Conservation (phyloP, 2,888 invertebrate species). For the Drosophila mimica region DNA sequence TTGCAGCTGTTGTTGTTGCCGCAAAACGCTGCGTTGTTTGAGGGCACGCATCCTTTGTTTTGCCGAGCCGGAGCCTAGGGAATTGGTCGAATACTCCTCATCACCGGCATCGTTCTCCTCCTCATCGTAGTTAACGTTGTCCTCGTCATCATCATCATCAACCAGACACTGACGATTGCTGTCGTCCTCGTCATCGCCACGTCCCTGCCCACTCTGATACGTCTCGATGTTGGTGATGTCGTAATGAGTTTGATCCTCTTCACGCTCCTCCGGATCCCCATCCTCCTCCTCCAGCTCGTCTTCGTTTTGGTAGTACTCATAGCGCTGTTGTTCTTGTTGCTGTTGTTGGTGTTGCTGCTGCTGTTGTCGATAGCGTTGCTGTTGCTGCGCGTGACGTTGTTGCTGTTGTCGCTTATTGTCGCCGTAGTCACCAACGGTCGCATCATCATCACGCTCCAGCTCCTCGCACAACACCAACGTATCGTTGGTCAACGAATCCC, state of each 20-base stretch:
- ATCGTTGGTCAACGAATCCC: constrained; percentile 83
- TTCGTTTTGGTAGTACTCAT: constrained; percentile 81
- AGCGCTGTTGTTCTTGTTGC: constrained; percentile 71
- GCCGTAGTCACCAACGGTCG: constrained; percentile 63
- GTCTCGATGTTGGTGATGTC: constrained; percentile 83
- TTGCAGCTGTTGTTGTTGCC: constrained; percentile 57
- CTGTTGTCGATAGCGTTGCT: constrained; percentile 48
- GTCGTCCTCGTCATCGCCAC: constrained; percentile 74
- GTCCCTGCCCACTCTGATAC: constrained; percentile 77
- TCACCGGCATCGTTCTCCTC: constrained; percentile 79
- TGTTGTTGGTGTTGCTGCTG: constrained; percentile 60
- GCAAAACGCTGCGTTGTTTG: constrained; percentile 73
- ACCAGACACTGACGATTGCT: constrained; percentile 81
- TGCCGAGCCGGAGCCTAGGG: constrained; percentile 76
- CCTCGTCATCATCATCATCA: constrained; percentile 71
- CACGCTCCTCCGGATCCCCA: constrained; percentile 74
- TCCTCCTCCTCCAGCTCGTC: constrained; percentile 62
- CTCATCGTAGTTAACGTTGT: constrained; percentile 72
- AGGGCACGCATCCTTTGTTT: constrained; percentile 80
- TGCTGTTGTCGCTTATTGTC: constrained; percentile 66
- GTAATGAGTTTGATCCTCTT: constrained; percentile 83
- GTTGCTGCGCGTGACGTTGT: constrained; percentile 63
- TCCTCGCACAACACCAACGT: constrained; percentile 83
- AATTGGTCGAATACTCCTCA: constrained; percentile 81
- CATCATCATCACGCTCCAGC: constrained; percentile 81